A percentile compares a stretch with the other conserved stretches of the same genome.
These are phyloP conservation scores for Timema podura DNA, from an alignment of 2,888 invertebrate species.

Conservation along the genomic window DNA sequence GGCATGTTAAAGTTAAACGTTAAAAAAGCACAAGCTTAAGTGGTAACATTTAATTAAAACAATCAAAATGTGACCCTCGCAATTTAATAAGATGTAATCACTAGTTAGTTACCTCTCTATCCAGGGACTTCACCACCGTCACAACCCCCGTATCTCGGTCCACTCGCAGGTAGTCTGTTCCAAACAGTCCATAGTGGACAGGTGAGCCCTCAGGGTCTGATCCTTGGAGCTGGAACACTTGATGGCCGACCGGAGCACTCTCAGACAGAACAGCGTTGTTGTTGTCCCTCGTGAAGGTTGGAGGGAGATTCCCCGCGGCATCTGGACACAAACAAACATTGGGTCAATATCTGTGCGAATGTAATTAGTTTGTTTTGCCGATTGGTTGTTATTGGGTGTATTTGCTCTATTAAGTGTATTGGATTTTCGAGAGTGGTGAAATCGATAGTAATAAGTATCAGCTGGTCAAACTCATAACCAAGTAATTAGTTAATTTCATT, in stretches of 20 bases:
- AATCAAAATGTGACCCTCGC: neutral
- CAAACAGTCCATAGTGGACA: slow-evolving; percentile 61
- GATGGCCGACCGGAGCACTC: slow-evolving; percentile 70
- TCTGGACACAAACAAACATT: slow-evolving; percentile 36
- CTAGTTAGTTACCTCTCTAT: slow-evolving; percentile 66
- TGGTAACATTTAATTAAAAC: too few relatives aligned
- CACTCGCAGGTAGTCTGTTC: slow-evolving; percentile 77
- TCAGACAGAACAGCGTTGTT: slow-evolving; percentile 74
- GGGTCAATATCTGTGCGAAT: too few relatives aligned
- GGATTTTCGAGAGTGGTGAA: too few relatives aligned
- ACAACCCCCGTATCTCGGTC: slow-evolving; percentile 74
- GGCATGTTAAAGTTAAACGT: too few relatives aligned
- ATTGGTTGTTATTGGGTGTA: too few relatives aligned
- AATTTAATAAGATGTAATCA: neutral
- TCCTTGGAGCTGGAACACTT: slow-evolving; percentile 74
- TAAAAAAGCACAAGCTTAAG: too few relatives aligned
- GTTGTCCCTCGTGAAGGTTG: slow-evolving; percentile 70
- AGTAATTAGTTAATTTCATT: too few relatives aligned
- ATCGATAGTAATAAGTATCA: too few relatives aligned
- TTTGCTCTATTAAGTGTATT: too few relatives aligned
- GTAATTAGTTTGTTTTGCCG: too few relatives aligned
- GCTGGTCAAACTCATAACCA: too few relatives aligned
- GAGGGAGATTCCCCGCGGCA: slow-evolving; percentile 59
- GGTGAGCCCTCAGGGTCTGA: slow-evolving; percentile 77
- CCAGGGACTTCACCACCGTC: slow-evolving; percentile 70